Evolutionary conservation across 2,797 vertebrate genomes (phyloP).

Genomic region (Manis crassicaudata): DNA sequence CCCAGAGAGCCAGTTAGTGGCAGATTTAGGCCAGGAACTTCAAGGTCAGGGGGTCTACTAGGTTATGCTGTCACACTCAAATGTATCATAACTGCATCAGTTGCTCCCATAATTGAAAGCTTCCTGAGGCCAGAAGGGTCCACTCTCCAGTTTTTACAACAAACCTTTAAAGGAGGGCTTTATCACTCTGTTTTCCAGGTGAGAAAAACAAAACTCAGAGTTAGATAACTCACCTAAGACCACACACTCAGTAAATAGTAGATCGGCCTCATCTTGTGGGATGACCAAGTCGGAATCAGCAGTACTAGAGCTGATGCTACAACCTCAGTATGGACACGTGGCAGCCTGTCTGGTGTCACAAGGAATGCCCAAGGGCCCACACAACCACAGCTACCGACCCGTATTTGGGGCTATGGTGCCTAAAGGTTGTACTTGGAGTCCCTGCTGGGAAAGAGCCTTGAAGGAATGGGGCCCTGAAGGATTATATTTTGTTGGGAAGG

Average conservation of each 20-base stretch:
- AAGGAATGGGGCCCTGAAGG: background rate
- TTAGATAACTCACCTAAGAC: background rate
- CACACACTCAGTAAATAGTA: background rate
- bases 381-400: background rate
- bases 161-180: background rate
- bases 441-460: background rate
- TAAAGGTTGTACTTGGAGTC: background rate
- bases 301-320: background rate
- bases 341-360: background rate
- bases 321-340: background rate
- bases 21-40: background rate
- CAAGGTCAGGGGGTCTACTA: background rate
- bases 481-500: constrained; percentile 10
- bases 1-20: background rate
- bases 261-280: background rate
- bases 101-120: background rate
- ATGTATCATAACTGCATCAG: background rate
- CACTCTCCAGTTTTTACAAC: background rate
- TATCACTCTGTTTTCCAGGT: constrained; percentile 6
- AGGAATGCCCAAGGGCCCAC: background rate
- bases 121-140: background rate
- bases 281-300: background rate
- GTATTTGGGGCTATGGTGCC: background rate
- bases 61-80: background rate
- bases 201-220: constrained; percentile 39